Base-by-base conservation (phyloP, 2,888 invertebrate genomes). In the Andrena praecox region DNA sequence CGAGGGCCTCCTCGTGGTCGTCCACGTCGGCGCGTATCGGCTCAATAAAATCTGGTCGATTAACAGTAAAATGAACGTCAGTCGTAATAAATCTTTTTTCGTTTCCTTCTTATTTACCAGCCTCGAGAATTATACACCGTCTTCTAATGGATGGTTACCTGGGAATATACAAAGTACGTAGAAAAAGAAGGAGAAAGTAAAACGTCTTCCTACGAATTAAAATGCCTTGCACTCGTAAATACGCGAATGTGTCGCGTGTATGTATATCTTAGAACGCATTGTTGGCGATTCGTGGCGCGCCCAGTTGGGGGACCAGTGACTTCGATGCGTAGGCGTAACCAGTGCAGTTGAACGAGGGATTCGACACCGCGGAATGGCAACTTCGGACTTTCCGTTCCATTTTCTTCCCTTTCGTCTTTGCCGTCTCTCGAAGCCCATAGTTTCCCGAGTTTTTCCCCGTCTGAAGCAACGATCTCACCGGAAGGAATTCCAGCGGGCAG, bases 121-220 rank as follows among this genome's bases (percentile, higher is more conserved):
- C 85, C 76, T 86, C 76, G 73, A 81, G 80, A 89, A 88, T 89
- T 88, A 87, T 86, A 90, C 89, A 75, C 20, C 48, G 74, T 52
- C 85, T 79, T 86, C 84, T 82, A 79, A 62, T 68, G 67, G 69
- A 73, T 66, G 68, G 50, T 82, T 79, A 73, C 66, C 29, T 56
- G 83, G 78, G 88, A 88, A 90, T 90, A 90, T 90, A 91, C 89
- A 91, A 91, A 91, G 90, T 87, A 89, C 85, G 89, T 90, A 91
- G 91, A 90, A 91, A 91, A 91, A 82, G 71, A 84, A 84, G 89
- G 20, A 87, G 87, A 91, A 91, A 90, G 82, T 85, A 89, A 91
- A 84, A 80, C 82, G 52, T 85, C 75, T 42, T 78, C 66, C 77
- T 77, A 80, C 81, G 69, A 67, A 82, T 77, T 50, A 72, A 82